Base-by-base conservation (phyloP, 1,140 invertebrate species). In the Drosophila busckii region DNA sequence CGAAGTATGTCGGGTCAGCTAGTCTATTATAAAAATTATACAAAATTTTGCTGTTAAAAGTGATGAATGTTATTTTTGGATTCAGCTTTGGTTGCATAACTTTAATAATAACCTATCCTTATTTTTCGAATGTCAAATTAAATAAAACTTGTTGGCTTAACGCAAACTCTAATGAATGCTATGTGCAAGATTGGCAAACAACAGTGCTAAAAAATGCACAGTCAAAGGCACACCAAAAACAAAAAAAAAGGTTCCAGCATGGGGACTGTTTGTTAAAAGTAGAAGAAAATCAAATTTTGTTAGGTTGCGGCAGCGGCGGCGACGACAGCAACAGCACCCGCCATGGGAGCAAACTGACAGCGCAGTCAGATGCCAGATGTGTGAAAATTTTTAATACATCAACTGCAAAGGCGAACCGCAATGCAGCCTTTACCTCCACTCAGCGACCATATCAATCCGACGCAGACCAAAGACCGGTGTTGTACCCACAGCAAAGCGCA, bases 361-460 rank as follows among this genome's bases (percentile, higher is more conserved):
- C 53, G 42, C 61, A 53, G 46, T 53, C 67, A 82, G 69, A 69
- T 80, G 73, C 73, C 73, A 80, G n/a, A n/a, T 82, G 73, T 80
- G 75, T 69, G 69, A 80, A 80, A 65, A 75, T 82, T 82, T 80
- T 80, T 80, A 80, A 80, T 80, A 80, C 60, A 80, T 80, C 73
- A 80, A 82, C 73, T 82, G n/a, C 68, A 82, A 80, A 80, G 48
- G 60, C 59, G 64, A 53, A 46, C 55, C 58, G 60, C 54, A 73
- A 50, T 34, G 44, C 35, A 25, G 38, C 35, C 44, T 17, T 15
- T 25, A 12, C 49, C 26, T 7, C 15, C 54, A 41, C 52, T 20
- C 28, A 48, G 25, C 23, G 32, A 50, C 37, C 37, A 63, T 37
- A 49, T 28, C 3, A 23, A 42, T 13, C 26, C 20, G 26, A n/a